Percentiles rank a stretch among this genome's conserved stretches.
These are phyloP conservation scores for Drosophila busckii DNA, from an alignment of 1,140 invertebrate species.

Conservation along the genomic window DNA sequence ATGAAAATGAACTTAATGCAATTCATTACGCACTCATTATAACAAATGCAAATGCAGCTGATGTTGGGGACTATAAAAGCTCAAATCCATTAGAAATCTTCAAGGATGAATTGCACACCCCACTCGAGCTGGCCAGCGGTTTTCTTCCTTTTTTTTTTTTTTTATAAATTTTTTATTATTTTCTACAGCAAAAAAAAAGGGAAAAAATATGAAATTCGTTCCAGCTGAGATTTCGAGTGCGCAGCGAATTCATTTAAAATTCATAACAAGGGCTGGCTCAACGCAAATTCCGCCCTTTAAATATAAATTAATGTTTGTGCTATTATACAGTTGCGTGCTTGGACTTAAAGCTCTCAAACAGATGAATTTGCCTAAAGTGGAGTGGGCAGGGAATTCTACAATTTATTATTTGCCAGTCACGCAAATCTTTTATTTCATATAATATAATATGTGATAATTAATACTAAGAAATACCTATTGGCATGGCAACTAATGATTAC, in stretches of 20 bases:
- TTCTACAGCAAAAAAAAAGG: conserved; percentile 13
- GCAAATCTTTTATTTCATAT: not conserved
- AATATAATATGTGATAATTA: no score
- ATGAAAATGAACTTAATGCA: conserved; percentile 3
- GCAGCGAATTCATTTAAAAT: conserved; percentile 33
- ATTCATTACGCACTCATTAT: conserved; percentile 6
- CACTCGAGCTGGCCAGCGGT: no score
- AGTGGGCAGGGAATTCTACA: no score
- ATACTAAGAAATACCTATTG: no score
- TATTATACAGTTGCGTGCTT: no score
- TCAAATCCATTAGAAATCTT: conserved; percentile 40
- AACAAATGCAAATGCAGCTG: conserved; percentile 57
- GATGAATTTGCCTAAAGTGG: no score
- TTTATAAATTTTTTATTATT: conserved; percentile 1
- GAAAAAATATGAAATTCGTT: conserved; percentile 50
- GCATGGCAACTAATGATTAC: no score
- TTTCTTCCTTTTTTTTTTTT: conserved; percentile 33
- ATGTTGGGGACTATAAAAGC: conserved; percentile 44
- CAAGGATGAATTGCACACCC: conserved; percentile 1
- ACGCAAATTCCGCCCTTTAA: not conserved
- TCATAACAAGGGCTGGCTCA: conserved; percentile 8
- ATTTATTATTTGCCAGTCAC: no score
- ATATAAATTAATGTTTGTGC: no score
- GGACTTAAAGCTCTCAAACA: no score
- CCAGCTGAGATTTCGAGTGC: conserved; percentile 40